These are phyloP conservation scores for Nephotettix cincticeps DNA, from an alignment of 1,140 invertebrate genomes.

Conservation along the genomic window DNA sequence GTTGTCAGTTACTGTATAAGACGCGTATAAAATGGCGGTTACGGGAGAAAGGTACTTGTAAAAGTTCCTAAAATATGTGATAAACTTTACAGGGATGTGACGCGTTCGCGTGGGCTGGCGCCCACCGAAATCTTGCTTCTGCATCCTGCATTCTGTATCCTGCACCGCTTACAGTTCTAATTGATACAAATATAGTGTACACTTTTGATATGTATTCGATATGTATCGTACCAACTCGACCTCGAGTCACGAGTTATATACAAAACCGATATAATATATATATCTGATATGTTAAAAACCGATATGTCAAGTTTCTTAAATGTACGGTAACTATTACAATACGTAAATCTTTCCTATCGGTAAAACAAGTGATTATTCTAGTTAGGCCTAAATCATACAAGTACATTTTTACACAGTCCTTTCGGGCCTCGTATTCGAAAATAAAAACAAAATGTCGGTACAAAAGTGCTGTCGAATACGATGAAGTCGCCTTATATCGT, in stretches of 20 bases:
- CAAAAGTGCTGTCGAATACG: conserved; percentile 3
- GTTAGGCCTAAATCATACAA: conserved; percentile 10
- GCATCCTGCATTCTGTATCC: neutral
- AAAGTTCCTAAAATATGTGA: conserved; percentile 16
- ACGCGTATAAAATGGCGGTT: conserved; percentile 1
- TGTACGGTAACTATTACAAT: neutral
- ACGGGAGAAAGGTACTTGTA: conserved; percentile 6
- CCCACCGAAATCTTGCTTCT: neutral
- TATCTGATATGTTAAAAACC: neutral
- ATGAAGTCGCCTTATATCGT: neutral
- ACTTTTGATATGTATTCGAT: conserved; percentile 19
- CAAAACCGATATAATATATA: neutral
- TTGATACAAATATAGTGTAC: neutral
- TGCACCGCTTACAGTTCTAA: neutral
- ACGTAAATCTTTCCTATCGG: neutral
- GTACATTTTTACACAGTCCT: neutral
- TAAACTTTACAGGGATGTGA: neutral
- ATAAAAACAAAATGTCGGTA: neutral
- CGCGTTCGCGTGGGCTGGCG: neutral
- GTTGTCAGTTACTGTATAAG: conserved; percentile 17
- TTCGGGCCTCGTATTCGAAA: neutral
- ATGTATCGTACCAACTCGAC: neutral
- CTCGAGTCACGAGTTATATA: neutral
- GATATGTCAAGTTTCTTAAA: neutral
- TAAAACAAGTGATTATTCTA: conserved; percentile 2